Percentiles rank a stretch among this genome's conserved stretches.
Conservation (phyloP, 2,888 invertebrate species). For the Agrotis puta region DNA sequence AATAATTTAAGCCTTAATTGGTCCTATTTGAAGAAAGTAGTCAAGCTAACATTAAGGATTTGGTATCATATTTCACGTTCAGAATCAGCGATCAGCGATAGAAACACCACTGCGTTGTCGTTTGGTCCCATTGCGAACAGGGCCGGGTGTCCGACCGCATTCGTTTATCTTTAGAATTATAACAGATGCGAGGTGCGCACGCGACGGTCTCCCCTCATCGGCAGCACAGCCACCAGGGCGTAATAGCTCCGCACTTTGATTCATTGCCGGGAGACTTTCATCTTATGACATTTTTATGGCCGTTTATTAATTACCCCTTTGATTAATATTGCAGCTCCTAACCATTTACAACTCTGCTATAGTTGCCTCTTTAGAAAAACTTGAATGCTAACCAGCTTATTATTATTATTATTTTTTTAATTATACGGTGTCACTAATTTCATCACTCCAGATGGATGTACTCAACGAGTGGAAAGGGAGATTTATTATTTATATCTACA, state of each 20-base stretch:
- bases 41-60: conserved; percentile 10
- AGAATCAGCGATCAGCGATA: conserved; percentile 42
- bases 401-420: conserved; percentile 56
- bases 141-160: conserved; percentile 59
- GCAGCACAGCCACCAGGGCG: conserved; percentile 42
- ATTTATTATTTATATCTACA: conserved; percentile 75
- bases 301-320: conserved; percentile 59
- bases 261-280: conserved; percentile 66
- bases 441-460: conserved; percentile 67
- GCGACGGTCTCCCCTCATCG: conserved; percentile 68
- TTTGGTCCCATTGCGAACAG: conserved; percentile 57
- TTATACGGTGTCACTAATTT: conserved; percentile 63
- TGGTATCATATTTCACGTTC: conserved; percentile 40
- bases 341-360: conserved; percentile 48
- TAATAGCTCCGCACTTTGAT: conserved; percentile 67
- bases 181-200: conserved; percentile 72
- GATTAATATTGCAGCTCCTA: conserved; percentile 55
- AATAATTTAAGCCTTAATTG: conserved; percentile 23
- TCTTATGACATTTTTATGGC: conserved; percentile 60
- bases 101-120: conserved; percentile 41
- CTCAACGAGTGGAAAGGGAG: conserved; percentile 69
- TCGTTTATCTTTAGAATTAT: conserved; percentile 70
- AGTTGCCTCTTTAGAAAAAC: conserved; percentile 38
- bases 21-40: conserved; percentile 23
- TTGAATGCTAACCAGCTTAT: conserved; percentile 49